Evolutionary conservation across 2,113 vertebrate genomes (phyloP).

Genomic region (Psittacus erithacus): DNA sequence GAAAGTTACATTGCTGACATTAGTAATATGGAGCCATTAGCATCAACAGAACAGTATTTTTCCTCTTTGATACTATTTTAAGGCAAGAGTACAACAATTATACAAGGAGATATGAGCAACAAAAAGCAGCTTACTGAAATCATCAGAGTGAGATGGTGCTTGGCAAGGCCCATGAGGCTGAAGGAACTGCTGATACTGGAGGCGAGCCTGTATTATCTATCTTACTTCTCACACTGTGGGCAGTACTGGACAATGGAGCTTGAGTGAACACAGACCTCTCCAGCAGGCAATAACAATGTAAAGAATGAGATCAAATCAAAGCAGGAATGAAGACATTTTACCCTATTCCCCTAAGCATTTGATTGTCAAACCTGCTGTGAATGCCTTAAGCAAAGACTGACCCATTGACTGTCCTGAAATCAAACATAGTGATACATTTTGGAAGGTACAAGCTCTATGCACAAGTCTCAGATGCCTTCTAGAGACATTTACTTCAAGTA

Average conservation of each 20-base stretch:
- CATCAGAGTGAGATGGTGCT: neutral
- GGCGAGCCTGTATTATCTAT: neutral
- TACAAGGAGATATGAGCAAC: neutral
- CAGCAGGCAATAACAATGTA: neutral
- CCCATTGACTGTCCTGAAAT: neutral
- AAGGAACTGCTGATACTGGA: neutral
- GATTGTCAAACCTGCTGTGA: neutral
- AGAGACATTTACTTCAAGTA: neutral
- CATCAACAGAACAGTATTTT: neutral
- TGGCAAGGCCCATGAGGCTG: neutral
- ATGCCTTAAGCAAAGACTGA: slow-evolving; percentile 31
- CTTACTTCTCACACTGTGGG: neutral
- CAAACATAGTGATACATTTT: neutral
- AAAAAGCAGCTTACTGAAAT: neutral
- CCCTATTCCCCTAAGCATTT: neutral
- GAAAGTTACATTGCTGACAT: slow-evolving; percentile 7
- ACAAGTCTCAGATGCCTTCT: neutral
- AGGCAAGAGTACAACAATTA: neutral
- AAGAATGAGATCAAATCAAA: slow-evolving; percentile 22
- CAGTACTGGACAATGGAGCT: neutral
- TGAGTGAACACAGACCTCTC: neutral
- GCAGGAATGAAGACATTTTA: slow-evolving; percentile 11
- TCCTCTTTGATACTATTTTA: neutral
- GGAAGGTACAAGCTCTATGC: neutral
- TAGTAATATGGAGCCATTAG: neutral